Evolutionary conservation across 2,113 vertebrate genomes (phyloP), one percentile per base, ranked within the genome.

Genomic region (Perccottus glenii): DNA sequence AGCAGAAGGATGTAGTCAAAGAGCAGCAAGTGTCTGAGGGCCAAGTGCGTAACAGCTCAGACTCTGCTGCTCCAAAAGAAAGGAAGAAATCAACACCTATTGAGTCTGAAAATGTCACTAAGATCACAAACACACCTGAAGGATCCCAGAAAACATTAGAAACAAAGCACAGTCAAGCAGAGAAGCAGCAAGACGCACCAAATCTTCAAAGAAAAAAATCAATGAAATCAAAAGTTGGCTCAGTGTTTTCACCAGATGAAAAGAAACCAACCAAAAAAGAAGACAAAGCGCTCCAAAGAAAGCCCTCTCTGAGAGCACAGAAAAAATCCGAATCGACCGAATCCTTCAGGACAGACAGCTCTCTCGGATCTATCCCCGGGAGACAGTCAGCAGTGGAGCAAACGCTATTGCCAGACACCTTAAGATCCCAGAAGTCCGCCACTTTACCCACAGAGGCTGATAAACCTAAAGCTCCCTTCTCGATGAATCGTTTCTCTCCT

Each of bases 121-220:
- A 78, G 35, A 12, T 9, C 9, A n/a, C 16, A 9, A 63, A 52
- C 36, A 7, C 59, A 38, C 73, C 78, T 5, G 1, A 46, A 14
- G 77, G 47, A 55, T 48, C 50, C 27, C 67, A 77, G 51, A n/a
- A 9, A 11, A 15, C 45, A 6, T 11, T 6, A 15, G 93, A 94
- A n/a, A 92, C 89, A 0, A 83, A 95, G 70, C 84, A 82, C 62
- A 89, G 36, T 87, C 88, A 75, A 74, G 1, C 7, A 3, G 63
- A 76, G 84, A 92, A 87, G 77, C 84, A 52, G 4, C 33, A 0
- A 2, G 94, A 86, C 73, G 94, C 77, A 7, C 9, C 27, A 1
- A 4, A 52, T 2, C 50, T 81, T 2, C 76, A 84, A 47, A 76
- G 80, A 50, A 87, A 81, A 50, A 69, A 62, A 12, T 85, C 83